These are phyloP conservation scores for Coreius guichenoti DNA, from an alignment of 2,797 vertebrate genomes.

Conservation along the genomic window DNA sequence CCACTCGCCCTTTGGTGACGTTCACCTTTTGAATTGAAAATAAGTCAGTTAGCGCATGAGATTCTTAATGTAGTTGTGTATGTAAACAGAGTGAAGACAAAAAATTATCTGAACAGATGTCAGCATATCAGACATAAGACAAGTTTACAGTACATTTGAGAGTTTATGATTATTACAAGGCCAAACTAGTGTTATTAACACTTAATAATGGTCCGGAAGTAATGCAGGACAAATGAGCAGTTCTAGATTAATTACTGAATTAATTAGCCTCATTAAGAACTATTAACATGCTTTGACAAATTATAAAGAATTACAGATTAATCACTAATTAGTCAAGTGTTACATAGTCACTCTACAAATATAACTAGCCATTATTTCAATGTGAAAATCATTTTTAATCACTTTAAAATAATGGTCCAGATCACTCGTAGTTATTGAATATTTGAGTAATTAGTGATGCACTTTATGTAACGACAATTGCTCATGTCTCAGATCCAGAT, in stretches of 20 bases:
- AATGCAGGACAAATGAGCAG: background rate
- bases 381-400: too few relatives aligned
- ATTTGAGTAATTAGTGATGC: too few relatives aligned
- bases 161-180: background rate
- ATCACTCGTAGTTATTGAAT: too few relatives aligned
- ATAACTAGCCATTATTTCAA: too few relatives aligned
- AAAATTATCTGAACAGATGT: background rate
- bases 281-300: background rate
- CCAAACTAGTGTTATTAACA: background rate
- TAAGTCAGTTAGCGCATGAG: background rate
- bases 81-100: background rate
- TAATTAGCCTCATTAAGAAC: too few relatives aligned
- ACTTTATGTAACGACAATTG: background rate
- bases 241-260: background rate
- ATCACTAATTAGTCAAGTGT: background rate
- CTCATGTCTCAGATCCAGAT: background rate
- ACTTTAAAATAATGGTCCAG: background rate
- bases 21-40: constrained; percentile 4
- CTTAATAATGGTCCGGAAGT: background rate
- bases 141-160: background rate
- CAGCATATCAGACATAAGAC: background rate
- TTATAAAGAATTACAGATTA: background rate
- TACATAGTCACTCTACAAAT: too few relatives aligned
- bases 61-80: background rate
- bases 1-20: background rate